phyloP scores from a whole-genome alignment of 2,797 vertebrate genomes.

The Poecile montanus region DNA sequence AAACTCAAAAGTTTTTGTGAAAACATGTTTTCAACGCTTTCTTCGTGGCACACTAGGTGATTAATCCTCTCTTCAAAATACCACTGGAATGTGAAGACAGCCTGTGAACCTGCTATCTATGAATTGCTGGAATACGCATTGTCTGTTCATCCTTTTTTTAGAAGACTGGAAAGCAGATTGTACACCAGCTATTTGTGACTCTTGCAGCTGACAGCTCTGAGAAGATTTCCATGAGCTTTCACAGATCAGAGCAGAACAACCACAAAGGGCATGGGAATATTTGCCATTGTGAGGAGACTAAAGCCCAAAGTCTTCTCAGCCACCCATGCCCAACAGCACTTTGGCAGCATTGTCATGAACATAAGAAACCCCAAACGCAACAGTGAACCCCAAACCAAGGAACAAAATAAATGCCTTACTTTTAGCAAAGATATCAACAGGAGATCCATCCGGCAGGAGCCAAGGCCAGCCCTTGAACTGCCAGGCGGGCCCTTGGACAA shows the following conservation, averaged over 20 bases:
- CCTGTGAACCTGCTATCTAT: background rate
- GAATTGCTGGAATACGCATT: background rate
- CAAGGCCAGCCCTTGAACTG: conserved; percentile 99
- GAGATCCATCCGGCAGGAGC: conserved; percentile 96
- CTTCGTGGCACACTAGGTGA: background rate
- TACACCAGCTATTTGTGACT: background rate
- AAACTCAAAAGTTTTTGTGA: background rate
- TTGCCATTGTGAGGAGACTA: background rate
- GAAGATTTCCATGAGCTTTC: background rate
- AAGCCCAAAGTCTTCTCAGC: background rate
- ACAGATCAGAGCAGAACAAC: background rate
- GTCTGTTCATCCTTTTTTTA: background rate
- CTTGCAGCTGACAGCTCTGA: background rate
- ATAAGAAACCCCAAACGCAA: background rate
- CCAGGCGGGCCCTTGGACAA: conserved; percentile 97
- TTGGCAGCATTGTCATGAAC: background rate
- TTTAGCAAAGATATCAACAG: conserved; percentile 98
- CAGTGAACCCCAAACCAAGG: background rate
- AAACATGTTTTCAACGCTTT: background rate
- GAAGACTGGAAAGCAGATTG: background rate
- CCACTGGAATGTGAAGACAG: background rate
- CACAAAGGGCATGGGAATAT: background rate
- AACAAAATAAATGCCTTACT: conserved; percentile 77
- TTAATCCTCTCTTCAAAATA: background rate
- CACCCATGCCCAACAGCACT: background rate